A percentile compares a stretch with the other conserved stretches of the same genome.
Evolutionary conservation across 2,888 invertebrate species (phyloP).

Genomic region (Cantharis lateralis): DNA sequence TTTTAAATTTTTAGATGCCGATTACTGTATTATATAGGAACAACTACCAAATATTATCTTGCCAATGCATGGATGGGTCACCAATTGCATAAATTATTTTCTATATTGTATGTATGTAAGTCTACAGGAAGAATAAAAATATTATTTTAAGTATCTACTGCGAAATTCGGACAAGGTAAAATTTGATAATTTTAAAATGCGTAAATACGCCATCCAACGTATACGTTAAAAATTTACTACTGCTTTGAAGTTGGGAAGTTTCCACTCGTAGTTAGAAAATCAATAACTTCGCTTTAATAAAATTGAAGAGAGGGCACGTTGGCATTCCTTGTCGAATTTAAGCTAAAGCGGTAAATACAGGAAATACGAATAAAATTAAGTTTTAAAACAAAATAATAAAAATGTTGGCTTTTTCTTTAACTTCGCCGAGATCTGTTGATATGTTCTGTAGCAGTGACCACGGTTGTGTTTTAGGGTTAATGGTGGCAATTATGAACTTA

Average conservation of each 20-base stretch:
- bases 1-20: conserved; percentile 42
- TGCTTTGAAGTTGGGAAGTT: conserved; percentile 13
- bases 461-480: too few relatives aligned
- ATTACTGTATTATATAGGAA: conserved; percentile 39
- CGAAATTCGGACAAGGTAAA: not conserved
- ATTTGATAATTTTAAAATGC: not conserved
- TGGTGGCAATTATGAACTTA: too few relatives aligned
- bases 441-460: too few relatives aligned
- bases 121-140: too few relatives aligned
- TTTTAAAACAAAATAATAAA: too few relatives aligned
- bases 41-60: not conserved
- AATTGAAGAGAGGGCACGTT: conserved; percentile 17
- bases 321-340: not conserved
- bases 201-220: conserved; percentile 18
- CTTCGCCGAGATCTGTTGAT: too few relatives aligned
- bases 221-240: conserved; percentile 22
- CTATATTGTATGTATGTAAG: not conserved
- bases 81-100: not conserved
- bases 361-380: not conserved
- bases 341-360: not conserved
- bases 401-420: too few relatives aligned
- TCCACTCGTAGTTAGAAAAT: conserved; percentile 23
- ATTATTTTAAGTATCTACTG: not conserved
- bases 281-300: conserved; percentile 15
- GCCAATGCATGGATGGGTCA: not conserved